phyloP scores from a whole-genome alignment of 2,888 invertebrate genomes.

The Amphipoea oculea region DNA sequence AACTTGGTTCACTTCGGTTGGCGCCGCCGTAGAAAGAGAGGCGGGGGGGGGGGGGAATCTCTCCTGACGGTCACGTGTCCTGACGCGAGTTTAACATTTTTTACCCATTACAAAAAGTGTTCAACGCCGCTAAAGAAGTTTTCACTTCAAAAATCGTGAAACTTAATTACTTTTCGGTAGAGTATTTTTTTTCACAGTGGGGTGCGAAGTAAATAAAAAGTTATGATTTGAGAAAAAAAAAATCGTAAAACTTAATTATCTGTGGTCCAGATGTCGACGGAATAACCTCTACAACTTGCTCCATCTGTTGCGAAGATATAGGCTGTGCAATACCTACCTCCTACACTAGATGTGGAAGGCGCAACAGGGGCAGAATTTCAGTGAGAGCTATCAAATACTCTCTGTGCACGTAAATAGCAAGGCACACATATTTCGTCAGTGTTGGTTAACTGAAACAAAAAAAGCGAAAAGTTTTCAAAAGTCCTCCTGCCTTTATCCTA shows the following conservation, averaged over 20 bases:
- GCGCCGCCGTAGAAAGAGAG: too few species aligned
- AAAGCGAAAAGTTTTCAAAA: neutral
- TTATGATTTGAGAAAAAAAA: too few species aligned
- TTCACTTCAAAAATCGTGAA: neutral
- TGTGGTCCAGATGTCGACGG: neutral
- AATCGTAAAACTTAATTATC: neutral
- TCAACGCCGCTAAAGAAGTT: too few species aligned
- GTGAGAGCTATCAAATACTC: neutral
- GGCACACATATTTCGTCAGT: neutral
- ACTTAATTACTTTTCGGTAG: too few species aligned
- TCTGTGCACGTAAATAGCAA: constrained; percentile 15
- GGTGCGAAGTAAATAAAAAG: too few species aligned
- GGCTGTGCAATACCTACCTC: neutral
- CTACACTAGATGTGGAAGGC: neutral
- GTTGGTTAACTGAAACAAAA: neutral
- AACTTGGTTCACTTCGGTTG: too few species aligned
- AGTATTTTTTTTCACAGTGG: too few species aligned
- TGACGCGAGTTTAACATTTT: too few species aligned
- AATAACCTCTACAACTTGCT: constrained; percentile 1
- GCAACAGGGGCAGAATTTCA: neutral
- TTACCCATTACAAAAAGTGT: too few species aligned
- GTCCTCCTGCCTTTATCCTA: neutral
- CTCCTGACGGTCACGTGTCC: too few species aligned
- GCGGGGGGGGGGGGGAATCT: too few species aligned
- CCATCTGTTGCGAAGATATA: neutral